phyloP scores from a whole-genome alignment of 2,797 vertebrate species.

The Sphenodon punctatus region DNA sequence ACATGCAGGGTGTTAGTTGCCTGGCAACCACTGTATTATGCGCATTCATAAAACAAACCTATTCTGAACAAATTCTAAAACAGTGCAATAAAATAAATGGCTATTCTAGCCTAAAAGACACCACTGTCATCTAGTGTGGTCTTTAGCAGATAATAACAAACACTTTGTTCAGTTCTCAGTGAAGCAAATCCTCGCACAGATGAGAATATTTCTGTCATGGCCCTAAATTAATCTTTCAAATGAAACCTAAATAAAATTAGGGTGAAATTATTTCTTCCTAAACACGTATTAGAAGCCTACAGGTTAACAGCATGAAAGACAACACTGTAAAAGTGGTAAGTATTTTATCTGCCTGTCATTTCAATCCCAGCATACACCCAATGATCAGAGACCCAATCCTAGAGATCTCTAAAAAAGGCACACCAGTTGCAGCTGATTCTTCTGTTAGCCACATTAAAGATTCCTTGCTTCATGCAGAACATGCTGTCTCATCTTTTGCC shows the following conservation, averaged over 20 bases:
- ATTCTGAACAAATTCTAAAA: not conserved
- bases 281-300: not conserved
- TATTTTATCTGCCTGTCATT: no score
- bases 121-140: not conserved
- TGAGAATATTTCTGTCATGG: accelerated
- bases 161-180: not conserved
- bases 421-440: no score
- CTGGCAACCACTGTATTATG: not conserved
- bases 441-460: no score
- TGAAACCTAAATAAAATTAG: not conserved
- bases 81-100: not conserved
- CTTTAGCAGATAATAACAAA: not conserved
- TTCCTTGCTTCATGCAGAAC: no score
- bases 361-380: no score
- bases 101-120: not conserved
- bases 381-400: no score
- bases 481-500: no score
- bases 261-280: not conserved
- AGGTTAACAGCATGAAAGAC: not conserved
- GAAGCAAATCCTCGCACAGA: not conserved
- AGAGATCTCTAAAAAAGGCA: no score
- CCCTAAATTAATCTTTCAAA: not conserved
- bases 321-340: no score
- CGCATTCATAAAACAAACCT: conserved; percentile 19
- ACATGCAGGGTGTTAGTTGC: not conserved